Evolutionary conservation across 2,797 vertebrate species (phyloP).

Genomic region (Thunnus albacares): DNA sequence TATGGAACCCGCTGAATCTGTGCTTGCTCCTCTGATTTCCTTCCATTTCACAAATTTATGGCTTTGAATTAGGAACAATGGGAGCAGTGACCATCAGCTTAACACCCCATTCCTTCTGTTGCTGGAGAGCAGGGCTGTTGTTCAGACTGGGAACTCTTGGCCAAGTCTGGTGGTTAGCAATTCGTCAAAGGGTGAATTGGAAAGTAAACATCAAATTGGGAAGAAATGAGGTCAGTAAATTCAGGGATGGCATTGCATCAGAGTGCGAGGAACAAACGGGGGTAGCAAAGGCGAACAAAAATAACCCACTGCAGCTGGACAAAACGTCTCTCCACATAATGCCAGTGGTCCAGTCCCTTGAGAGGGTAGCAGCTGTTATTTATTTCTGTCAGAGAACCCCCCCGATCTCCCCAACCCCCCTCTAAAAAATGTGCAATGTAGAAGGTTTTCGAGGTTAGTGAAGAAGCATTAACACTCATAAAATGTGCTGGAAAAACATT

Average conservation of each 20-base stretch:
- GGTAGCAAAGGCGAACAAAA: conserved; percentile 71
- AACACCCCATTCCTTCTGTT: conserved; percentile 54
- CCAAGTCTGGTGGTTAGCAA: conserved; percentile 53
- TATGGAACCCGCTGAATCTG: conserved; percentile 72
- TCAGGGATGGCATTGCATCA: conserved; percentile 69
- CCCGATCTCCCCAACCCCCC: not conserved
- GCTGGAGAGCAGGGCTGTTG: conserved; percentile 54
- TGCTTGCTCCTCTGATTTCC: conserved; percentile 55
- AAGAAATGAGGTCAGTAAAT: conserved; percentile 83
- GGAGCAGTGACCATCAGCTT: conserved; percentile 60
- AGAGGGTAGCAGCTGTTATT: conserved; percentile 82
- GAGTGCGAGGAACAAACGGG: conserved; percentile 57
- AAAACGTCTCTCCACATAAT: conserved; percentile 68
- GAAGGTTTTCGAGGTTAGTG: conserved; percentile 48
- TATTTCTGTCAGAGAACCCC: conserved; percentile 66
- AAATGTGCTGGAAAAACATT: conserved; percentile 67
- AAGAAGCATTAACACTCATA: conserved; percentile 49
- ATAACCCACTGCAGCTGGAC: conserved; percentile 82
- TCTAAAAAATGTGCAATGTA: conserved; percentile 40
- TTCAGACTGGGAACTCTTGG: conserved; percentile 51
- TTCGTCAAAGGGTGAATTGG: conserved; percentile 63
- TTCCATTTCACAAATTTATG: conserved; percentile 75
- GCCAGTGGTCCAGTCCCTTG: conserved; percentile 76
- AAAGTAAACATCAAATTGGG: conserved; percentile 73
- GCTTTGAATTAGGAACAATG: conserved; percentile 79